Evolutionary conservation across 2,113 vertebrate species (phyloP), one percentile per base, ranked within the genome.

Genomic region (Cervus canadensis): DNA sequence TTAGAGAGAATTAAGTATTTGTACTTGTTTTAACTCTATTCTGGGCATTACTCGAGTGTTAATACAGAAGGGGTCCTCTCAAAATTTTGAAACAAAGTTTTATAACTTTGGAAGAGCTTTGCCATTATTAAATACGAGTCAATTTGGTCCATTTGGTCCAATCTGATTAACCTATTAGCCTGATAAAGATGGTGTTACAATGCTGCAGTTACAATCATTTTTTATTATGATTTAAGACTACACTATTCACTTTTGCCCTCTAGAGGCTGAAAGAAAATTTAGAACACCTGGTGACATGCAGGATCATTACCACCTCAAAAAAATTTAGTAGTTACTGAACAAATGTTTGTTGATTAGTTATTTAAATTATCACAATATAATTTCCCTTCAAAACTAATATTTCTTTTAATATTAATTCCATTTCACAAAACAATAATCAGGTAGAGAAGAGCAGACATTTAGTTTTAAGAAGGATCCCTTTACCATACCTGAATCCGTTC

Each of bases 401-500:
- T 93, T 52, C 40, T 88, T 95, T 94, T 57, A 84, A 83, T 86
- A 88, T 79, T 85, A 78, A 94, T 94, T 94, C 3, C 16, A 50
- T 43, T 97, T 91, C 45, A 89, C 2, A 83, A 93, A 59, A 92
- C 36, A 91, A 36, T 1, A 50, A 48, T 62, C 6, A 52, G 30
- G 23, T 43, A 76, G 56, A 79, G 25, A 88, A 94, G n/a, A 86
- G 13, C 26, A 86, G 56, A 25, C 30, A 56, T 40, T 84, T 74
- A 28, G 26, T 28, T 76, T 92, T 86, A 40, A 12, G 6, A 52
- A 88, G 48, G 15, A 57, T 43, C 48, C 64, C 62, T 90, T 95
- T 59, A 60, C 28, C 97, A 36, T 98, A 99, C 99, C 99, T 99
- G 99, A 97, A 99, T 99, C 98, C 99, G 99, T 98, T 99, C 99